Evolutionary conservation across 2,797 vertebrate genomes (phyloP), one percentile per base, ranked within the genome.

Genomic region (Enteromius unitaeniatus): DNA sequence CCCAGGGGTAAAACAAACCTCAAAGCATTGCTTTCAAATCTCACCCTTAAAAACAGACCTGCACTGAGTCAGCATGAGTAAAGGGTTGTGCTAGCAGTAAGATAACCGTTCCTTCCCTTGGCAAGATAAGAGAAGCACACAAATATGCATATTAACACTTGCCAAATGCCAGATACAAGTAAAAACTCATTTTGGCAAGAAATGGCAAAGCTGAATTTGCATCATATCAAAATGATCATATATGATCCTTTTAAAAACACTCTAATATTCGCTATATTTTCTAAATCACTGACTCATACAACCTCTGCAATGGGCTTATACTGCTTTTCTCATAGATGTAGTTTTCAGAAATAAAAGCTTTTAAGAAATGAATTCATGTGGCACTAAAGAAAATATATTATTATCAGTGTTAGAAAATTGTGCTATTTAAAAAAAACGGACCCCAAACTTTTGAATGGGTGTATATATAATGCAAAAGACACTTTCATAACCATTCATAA

Each of bases 1-100:
- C 31, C 23, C 42, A 78, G 65, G 34, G 77, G 62, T 68, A 17
- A 67, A 76, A 65, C 65, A 83, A 17, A 62, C 82, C 42, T 60
- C 58, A 73, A 60, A 80, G 69, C 51, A 77, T 49, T 26, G 6
- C 53, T 78, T 53, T 74, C 3, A 64, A 62, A 80, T 69, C 81
- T 77, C 74, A 45, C 55, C 55, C 13, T 6, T 15, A 51, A 84
- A 68, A 70, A 85, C 81, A 62, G 77, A 84, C 67, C 37, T 68
- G n/a, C 81, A 74, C 40, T 80, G 34, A 82, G 69, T 79, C 81
- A 86, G 51, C 15, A 60, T 81, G 81, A 84, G 42, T 75, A 78
- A 72, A 47, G 60, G 13, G 31, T 28, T 77, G 37, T 77, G 64
- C 64, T 31, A 80, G 40, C 15, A 45, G 69, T 67, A 82, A 85